phyloP scores from a whole-genome alignment of 1,140 invertebrate genomes.

The Formica selysi region DNA sequence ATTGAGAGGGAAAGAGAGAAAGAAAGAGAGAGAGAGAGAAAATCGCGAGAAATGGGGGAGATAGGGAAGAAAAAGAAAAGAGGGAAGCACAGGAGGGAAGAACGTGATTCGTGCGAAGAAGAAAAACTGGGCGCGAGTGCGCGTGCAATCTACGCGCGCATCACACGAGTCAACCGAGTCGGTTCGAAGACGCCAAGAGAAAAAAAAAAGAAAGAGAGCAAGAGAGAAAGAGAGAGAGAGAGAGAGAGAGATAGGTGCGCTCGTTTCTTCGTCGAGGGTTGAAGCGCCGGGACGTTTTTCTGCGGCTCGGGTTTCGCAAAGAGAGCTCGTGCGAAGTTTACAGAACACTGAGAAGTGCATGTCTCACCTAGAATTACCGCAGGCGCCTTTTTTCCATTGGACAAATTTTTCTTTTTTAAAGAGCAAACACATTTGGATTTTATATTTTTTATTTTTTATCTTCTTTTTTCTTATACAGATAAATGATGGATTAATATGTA shows the following conservation, averaged over 20 bases:
- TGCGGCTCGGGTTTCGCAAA: conserved; percentile 33
- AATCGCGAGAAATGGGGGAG: conserved; percentile 44
- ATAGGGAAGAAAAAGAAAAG: not conserved
- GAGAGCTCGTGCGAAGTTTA: conserved; percentile 52
- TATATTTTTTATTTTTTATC: not conserved
- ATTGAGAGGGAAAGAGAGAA: not conserved
- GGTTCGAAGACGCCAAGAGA: conserved; percentile 31
- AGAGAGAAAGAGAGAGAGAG: conserved; percentile 9
- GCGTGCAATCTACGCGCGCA: conserved; percentile 69
- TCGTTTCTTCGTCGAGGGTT: conserved; percentile 48
- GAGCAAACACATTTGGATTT: not conserved
- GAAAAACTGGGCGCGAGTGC: conserved; percentile 68
- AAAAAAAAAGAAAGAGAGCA: conserved; percentile 25
- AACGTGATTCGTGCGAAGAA: conserved; percentile 62
- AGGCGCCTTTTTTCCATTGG: not conserved
- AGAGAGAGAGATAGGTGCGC: not conserved
- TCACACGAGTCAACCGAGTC: conserved; percentile 64
- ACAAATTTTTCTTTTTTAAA: not conserved
- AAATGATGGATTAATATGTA: not conserved
- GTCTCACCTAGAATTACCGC: conserved; percentile 31
- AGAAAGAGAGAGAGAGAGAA: not conserved
- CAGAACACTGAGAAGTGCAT: conserved; percentile 29
- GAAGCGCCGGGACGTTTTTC: conserved; percentile 57
- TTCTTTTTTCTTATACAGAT: not conserved
- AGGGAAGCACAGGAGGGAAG: not conserved